phyloP scores from a whole-genome alignment of 2,797 vertebrate species.

The Microctenopoma steveboyesi region DNA sequence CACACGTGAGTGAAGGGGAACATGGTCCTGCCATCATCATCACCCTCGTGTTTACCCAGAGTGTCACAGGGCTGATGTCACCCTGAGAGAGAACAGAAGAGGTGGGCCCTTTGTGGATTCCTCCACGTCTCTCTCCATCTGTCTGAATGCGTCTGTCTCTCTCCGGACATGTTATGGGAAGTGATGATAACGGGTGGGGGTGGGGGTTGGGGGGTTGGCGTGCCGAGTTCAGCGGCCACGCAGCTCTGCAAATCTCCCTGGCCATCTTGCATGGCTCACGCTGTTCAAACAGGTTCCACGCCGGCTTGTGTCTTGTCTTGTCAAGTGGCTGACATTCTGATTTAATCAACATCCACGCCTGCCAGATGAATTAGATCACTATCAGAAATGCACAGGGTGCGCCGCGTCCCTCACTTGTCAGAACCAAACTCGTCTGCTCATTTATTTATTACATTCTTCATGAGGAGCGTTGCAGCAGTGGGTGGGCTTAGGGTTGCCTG shows the following conservation, averaged over 20 bases:
- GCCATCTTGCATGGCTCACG: constrained; percentile 72
- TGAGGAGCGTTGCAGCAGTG: constrained; percentile 58
- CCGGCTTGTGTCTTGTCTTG: constrained; percentile 83
- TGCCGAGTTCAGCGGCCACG: constrained; percentile 58
- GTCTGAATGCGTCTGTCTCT: constrained; percentile 55
- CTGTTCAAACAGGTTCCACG: constrained; percentile 84
- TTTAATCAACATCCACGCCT: constrained; percentile 87
- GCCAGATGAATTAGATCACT: constrained; percentile 88
- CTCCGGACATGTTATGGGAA: constrained; percentile 66
- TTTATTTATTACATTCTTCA: constrained; percentile 83
- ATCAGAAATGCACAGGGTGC: constrained; percentile 86
- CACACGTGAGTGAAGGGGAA: constrained; percentile 65
- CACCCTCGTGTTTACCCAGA: constrained; percentile 62
- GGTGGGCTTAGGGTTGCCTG: constrained; percentile 64
- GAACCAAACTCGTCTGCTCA: constrained; percentile 82
- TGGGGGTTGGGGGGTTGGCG: constrained; percentile 53
- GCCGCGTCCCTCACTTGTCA: constrained; percentile 86
- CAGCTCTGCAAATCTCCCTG: constrained; percentile 75
- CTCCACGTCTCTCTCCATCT: constrained; percentile 35
- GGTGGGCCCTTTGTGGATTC: constrained; percentile 51
- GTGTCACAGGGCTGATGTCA: constrained; percentile 73
- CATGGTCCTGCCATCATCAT: constrained; percentile 49
- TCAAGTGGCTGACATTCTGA: constrained; percentile 88
- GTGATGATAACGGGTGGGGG: constrained; percentile 67
- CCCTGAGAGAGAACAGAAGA: constrained; percentile 62